These are phyloP conservation scores for Tetragnatha versicolor DNA, from an alignment of 1,140 invertebrate species.

Conservation along the genomic window DNA sequence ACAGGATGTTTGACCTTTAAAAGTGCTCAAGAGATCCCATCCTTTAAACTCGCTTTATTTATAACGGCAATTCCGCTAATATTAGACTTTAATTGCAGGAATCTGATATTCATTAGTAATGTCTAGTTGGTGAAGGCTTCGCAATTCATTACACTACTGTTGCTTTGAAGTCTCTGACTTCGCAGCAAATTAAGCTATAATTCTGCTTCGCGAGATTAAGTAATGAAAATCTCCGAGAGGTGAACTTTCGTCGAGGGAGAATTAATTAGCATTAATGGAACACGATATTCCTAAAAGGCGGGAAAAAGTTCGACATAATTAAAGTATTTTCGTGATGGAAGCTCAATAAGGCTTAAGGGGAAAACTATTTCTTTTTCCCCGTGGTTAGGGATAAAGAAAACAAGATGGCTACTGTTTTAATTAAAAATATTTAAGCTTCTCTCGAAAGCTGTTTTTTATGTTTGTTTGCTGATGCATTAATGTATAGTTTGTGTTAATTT, in stretches of 20 bases:
- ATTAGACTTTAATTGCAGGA: background rate
- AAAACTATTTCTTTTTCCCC: background rate
- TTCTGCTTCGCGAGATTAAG: background rate
- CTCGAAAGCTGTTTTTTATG: no score
- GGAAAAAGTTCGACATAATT: constrained; percentile 4
- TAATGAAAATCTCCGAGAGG: background rate
- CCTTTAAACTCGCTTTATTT: background rate
- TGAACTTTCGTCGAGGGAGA: background rate
- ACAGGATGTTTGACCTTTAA: no score
- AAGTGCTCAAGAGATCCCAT: no score
- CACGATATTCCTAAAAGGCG: constrained; percentile 7
- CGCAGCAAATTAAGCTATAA: no score
- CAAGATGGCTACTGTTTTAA: background rate
- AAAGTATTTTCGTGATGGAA: background rate
- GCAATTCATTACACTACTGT: no score
- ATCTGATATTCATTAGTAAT: background rate
- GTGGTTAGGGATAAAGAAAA: background rate
- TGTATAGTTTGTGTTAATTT: background rate
- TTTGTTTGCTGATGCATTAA: background rate
- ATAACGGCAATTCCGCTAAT: no score
- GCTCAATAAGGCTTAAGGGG: background rate
- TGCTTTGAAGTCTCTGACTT: background rate
- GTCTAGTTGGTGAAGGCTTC: background rate
- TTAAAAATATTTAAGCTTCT: background rate
- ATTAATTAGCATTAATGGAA: constrained; percentile 35